Percentiles rank a stretch among this genome's conserved stretches.
Evolutionary conservation across 2,797 vertebrate species (phyloP).

Genomic region (Toxotes lorentzi): DNA sequence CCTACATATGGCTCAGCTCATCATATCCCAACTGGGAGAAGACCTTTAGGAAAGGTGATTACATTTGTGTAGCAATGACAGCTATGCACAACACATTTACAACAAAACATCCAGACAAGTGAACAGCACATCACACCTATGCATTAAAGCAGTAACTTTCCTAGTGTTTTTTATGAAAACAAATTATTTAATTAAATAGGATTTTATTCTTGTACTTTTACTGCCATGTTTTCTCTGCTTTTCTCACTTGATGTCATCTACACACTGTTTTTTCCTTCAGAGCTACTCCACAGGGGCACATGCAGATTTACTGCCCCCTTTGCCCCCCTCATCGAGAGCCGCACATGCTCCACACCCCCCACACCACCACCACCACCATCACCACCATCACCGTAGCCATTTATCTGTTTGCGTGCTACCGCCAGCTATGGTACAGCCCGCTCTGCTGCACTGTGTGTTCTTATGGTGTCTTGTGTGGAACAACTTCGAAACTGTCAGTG

Average conservation of each 20-base stretch:
- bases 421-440: conserved; percentile 72
- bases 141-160: neutral
- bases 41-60: conserved; percentile 78
- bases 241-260: conserved; percentile 20
- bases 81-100: neutral
- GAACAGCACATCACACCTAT: conserved; percentile 3
- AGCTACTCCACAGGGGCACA: conserved; percentile 77
- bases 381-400: conserved; percentile 81
- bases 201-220: neutral
- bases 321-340: conserved; percentile 80
- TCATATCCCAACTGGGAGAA: conserved; percentile 68
- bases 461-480: conserved; percentile 23
- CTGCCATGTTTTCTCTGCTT: conserved; percentile 25
- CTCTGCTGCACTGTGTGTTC: conserved; percentile 39
- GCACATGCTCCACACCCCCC: conserved; percentile 69
- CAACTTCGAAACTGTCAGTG: neutral
- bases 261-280: conserved; percentile 72
- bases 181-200: neutral
- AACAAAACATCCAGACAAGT: neutral
- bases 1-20: conserved; percentile 76
- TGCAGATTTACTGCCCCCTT: conserved; percentile 86
- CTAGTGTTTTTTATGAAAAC: neutral
- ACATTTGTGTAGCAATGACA: no score
- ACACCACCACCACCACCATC: conserved; percentile 76
- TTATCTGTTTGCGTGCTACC: conserved; percentile 79